A percentile compares a stretch with the other conserved stretches of the same genome.
phyloP scores from a whole-genome alignment of 2,113 vertebrate species.

The Callocephalon fimbriatum region DNA sequence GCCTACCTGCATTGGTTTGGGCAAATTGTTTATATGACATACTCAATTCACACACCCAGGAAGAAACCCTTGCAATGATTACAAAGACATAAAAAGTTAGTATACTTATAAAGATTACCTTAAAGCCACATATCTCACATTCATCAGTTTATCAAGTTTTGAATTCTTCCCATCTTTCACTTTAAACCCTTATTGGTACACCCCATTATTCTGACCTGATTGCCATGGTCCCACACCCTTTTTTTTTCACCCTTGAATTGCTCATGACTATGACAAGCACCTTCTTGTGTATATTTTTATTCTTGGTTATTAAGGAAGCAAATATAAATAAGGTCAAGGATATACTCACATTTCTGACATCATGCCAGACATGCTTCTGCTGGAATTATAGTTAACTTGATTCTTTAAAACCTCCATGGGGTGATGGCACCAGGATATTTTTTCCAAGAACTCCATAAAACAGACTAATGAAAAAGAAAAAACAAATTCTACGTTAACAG shows the following conservation, averaged over 20 bases:
- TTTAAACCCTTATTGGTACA: background rate
- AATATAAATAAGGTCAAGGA: background rate
- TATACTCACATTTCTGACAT: background rate
- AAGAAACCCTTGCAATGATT: background rate
- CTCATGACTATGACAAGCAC: background rate
- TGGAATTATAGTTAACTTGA: background rate
- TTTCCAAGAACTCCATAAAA: background rate
- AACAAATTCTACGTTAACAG: background rate
- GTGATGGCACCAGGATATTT: background rate
- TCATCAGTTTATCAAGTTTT: background rate
- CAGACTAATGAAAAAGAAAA: background rate
- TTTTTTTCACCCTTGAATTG: background rate
- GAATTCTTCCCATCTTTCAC: background rate
- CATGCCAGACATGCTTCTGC: background rate
- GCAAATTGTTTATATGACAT: background rate
- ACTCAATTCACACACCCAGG: background rate
- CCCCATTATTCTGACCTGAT: background rate
- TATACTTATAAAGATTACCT: background rate
- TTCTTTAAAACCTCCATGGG: background rate
- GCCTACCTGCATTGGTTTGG: background rate
- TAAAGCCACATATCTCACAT: background rate
- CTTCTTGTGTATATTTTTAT: background rate
- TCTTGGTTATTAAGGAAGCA: background rate
- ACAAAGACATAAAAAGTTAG: background rate
- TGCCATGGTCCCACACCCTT: fast-evolving